A percentile compares a stretch with the other conserved stretches of the same genome.
Conservation (phyloP, 2,797 vertebrate genomes). For the Sparidentex hasta region DNA sequence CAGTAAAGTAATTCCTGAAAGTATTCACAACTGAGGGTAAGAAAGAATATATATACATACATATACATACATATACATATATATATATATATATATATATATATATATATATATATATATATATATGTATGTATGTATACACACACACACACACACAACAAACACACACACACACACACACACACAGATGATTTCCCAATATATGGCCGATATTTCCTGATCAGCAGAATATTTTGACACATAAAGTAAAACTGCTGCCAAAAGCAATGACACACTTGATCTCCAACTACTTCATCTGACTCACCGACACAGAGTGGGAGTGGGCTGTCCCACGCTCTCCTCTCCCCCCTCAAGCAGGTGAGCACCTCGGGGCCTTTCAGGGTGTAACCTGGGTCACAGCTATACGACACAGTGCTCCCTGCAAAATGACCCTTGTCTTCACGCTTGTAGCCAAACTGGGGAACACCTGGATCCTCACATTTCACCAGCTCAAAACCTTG, state of each 20-base stretch:
- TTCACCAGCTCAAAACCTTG: slow-evolving; percentile 97
- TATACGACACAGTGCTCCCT: slow-evolving; percentile 94
- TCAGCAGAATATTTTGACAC: not conserved
- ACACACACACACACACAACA: too few relatives aligned
- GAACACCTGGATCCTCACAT: slow-evolving; percentile 96
- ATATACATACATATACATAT: too few relatives aligned
- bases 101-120: too few relatives aligned
- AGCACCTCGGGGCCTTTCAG: slow-evolving; percentile 90
- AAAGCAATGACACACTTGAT: not conserved
- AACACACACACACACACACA: too few relatives aligned
- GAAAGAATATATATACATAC: too few relatives aligned
- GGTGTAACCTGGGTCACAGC: slow-evolving; percentile 94
- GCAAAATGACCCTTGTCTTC: slow-evolving; percentile 97
- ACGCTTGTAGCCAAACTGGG: slow-evolving; percentile 95
- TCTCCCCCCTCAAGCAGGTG: slow-evolving; percentile 93
- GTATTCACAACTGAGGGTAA: too few relatives aligned
- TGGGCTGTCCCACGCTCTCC: slow-evolving; percentile 94
- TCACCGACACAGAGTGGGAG: slow-evolving; percentile 95
- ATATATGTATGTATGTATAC: too few relatives aligned
- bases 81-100: too few relatives aligned
- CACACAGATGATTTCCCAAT: too few relatives aligned
- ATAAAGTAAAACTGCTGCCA: not conserved
- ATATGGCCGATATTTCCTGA: not conserved
- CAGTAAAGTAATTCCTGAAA: too few relatives aligned
- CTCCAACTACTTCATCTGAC: slow-evolving; percentile 47